Evolutionary conservation across 92 coral and sea anemone species (phyloP).

Genomic region (Pocillopora grandis): DNA sequence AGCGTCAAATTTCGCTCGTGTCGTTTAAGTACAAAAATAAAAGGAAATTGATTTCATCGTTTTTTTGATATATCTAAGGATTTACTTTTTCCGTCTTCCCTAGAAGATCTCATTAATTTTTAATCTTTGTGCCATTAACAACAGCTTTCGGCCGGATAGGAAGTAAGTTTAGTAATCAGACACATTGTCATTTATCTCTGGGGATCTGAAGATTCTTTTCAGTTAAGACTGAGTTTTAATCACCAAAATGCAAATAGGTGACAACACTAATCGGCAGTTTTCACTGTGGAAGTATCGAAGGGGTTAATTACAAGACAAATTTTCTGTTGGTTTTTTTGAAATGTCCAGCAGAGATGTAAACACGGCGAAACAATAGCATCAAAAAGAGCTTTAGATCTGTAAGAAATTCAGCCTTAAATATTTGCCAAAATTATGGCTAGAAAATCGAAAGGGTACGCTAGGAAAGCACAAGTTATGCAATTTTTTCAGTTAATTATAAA

Average conservation of each 20-base stretch:
- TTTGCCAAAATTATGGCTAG: too few relatives aligned
- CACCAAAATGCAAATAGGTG: slow-evolving; percentile 33
- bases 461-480: background rate
- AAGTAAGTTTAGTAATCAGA: slow-evolving; percentile 15
- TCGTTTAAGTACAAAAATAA: background rate
- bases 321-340: background rate
- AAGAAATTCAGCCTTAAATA: too few relatives aligned
- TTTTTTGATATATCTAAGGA: slow-evolving; percentile 1
- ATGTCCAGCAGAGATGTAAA: background rate
- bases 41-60: background rate
- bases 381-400: background rate
- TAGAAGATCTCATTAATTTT: slow-evolving; percentile 24
- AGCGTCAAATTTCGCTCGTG: background rate
- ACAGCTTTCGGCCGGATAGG: slow-evolving; percentile 1
- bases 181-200: background rate
- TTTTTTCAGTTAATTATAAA: background rate
- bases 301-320: slow-evolving; percentile 25
- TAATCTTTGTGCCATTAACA: slow-evolving; percentile 10
- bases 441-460: too few relatives aligned
- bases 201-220: slow-evolving; percentile 10
- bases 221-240: slow-evolving; percentile 8
- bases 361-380: background rate
- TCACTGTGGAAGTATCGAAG: background rate
- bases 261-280: slow-evolving; percentile 8
- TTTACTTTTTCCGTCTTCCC: slow-evolving; percentile 20